Conservation (phyloP, 2,888 invertebrate genomes). For the Malacosoma neustria region DNA sequence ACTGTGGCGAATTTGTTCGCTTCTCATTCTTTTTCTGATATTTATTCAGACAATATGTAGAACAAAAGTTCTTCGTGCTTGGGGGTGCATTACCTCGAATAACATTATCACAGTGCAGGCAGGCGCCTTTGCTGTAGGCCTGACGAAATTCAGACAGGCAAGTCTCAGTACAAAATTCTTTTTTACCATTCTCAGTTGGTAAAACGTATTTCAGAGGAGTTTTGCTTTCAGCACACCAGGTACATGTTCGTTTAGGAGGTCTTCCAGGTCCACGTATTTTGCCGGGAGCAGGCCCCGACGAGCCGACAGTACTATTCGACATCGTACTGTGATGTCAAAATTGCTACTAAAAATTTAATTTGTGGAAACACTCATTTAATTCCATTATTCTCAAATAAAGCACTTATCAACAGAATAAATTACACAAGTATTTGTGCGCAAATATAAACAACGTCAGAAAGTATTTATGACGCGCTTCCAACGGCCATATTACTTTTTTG, state of each 20-base stretch:
- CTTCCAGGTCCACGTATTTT: conserved; percentile 82
- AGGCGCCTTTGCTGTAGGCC: conserved; percentile 90
- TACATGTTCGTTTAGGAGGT: conserved; percentile 88
- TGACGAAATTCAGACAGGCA: conserved; percentile 92
- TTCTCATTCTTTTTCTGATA: conserved; percentile 85
- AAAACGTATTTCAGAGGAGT: conserved; percentile 89
- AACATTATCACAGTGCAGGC: conserved; percentile 90
- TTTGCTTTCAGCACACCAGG: conserved; percentile 91
- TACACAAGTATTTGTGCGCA: conserved; percentile 32
- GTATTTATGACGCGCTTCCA: conserved; percentile 69
- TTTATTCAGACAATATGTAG: conserved; percentile 87
- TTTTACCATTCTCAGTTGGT: conserved; percentile 91
- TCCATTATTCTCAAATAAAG: conserved; percentile 35
- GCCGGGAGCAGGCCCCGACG: conserved; percentile 71
- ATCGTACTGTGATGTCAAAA: conserved; percentile 38
- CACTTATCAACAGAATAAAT: conserved; percentile 7
- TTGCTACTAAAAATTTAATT: conserved; percentile 28
- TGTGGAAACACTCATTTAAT: conserved; percentile 12
- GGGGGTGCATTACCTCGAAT: conserved; percentile 85
- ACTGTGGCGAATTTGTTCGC: conserved; percentile 68
- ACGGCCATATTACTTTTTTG: conserved; percentile 56
- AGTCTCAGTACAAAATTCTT: conserved; percentile 93
- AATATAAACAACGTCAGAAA: conserved; percentile 69
- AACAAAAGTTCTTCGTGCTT: conserved; percentile 88
- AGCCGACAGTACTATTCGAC: conserved; percentile 71